phyloP scores from a whole-genome alignment of 2,888 invertebrate genomes.

The Baronia brevicornis region DNA sequence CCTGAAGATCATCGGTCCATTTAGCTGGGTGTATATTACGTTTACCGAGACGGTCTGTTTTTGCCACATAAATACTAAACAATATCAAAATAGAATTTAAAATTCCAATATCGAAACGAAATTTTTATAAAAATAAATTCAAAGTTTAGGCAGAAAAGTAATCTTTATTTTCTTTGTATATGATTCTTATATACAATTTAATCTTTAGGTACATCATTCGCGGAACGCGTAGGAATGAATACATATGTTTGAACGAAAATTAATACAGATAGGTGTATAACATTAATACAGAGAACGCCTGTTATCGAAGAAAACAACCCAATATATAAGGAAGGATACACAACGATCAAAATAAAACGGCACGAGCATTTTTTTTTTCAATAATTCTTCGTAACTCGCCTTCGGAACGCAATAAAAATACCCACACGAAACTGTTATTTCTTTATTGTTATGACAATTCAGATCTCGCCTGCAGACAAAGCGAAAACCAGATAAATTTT shows the following conservation, averaged over 20 bases:
- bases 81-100: no score
- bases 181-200: not conserved
- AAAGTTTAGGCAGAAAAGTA: no score
- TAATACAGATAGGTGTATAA: slow-evolving; percentile 9
- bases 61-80: no score
- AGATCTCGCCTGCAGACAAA: slow-evolving; percentile 47
- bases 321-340: slow-evolving; percentile 16
- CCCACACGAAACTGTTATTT: slow-evolving; percentile 43
- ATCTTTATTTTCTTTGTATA: not conserved
- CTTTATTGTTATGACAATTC: slow-evolving; percentile 50
- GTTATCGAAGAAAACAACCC: slow-evolving; percentile 16
- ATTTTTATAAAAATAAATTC: no score
- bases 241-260: slow-evolving; percentile 12
- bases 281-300: slow-evolving; percentile 14
- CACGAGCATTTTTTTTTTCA: slow-evolving; percentile 17
- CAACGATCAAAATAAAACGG: slow-evolving; percentile 16
- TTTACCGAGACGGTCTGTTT: no score
- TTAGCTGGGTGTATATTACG: no score
- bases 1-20: no score
- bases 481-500: slow-evolving; percentile 53
- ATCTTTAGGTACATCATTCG: no score
- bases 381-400: slow-evolving; percentile 25
- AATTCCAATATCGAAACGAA: no score
- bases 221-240: slow-evolving; percentile 6
- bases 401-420: slow-evolving; percentile 41